Base-by-base conservation (phyloP, 2,797 vertebrate species). In the Pogoniulus pusillus region DNA sequence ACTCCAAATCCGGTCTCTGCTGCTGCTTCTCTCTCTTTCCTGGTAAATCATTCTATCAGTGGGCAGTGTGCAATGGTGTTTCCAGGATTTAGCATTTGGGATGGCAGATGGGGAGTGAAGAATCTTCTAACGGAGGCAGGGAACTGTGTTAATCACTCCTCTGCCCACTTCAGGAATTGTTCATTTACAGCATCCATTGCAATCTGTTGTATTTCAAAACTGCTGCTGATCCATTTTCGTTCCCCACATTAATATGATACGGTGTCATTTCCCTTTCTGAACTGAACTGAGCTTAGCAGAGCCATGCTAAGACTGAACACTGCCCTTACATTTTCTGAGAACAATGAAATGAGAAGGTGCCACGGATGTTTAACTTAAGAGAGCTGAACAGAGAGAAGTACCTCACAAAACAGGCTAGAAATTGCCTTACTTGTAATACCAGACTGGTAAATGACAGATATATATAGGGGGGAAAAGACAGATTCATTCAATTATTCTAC, bases 121-220 rank as follows among this genome's bases (percentile, higher is more conserved):
- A 81, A 93, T 91, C 85, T 92, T 92, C 83, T 90, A 82, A 93
- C 0, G 27, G 70, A 95, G 90, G 64, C 91, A 89, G 74, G 34
- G 55, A 93, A 91, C 87, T 82, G 74, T 94, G 87, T 85, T 95
- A 88, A 96, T 94, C 87, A 82, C 47, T 91, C 86, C 59, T 87
- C 95, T 91, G 74, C 86, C 93, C 68, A 88, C 86, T 95, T 87
- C 59, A 91, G 71, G 64, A 94, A 94, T 78, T 96, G 90, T 95
- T 95, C 85, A 92, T 86, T 93, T 95, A 54, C 78, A 95, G 89
- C 57, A 95, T 71, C 39, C 45, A 58, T 81, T 87, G 90, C 95
- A 93, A 91, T 89, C 93, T 93, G 87, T 71, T 86, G 71, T 87
- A 80, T 81, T 93, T 92, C 70, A 86, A 84, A 92, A 73, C 29